Evolutionary conservation across 2,888 invertebrate genomes (phyloP).

Genomic region (Halocaridina rubra): DNA sequence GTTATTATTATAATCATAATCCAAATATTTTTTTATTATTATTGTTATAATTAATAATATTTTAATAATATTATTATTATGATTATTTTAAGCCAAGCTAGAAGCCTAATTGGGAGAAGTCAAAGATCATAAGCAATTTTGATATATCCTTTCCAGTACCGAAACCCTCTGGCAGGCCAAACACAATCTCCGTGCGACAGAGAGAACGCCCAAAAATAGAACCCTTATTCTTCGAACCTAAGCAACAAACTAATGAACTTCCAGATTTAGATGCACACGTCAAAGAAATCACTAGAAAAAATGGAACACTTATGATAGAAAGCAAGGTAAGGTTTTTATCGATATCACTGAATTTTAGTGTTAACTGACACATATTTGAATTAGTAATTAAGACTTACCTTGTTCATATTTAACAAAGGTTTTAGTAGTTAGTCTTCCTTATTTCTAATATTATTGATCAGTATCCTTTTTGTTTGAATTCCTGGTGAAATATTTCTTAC

Average conservation of each 20-base stretch:
- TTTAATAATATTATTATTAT: neutral
- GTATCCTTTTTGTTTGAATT: too few species aligned
- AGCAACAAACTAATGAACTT: slow-evolving; percentile 54
- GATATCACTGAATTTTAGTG: too few species aligned
- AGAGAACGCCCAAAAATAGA: slow-evolving; percentile 57
- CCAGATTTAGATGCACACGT: slow-evolving; percentile 62
- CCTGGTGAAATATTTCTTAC: too few species aligned
- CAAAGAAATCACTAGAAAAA: slow-evolving; percentile 90
- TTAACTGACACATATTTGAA: too few species aligned
- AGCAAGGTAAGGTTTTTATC: slow-evolving; percentile 75
- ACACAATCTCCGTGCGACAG: slow-evolving; percentile 59
- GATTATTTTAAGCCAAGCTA: neutral
- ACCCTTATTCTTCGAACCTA: slow-evolving; percentile 52
- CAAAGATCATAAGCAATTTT: too few species aligned
- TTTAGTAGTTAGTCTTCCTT: neutral
- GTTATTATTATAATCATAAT: too few species aligned
- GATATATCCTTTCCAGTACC: too few species aligned
- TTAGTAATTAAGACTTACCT: too few species aligned
- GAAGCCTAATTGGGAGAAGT: too few species aligned
- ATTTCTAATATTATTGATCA: neutral
- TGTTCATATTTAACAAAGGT: too few species aligned
- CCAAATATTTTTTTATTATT: too few species aligned
- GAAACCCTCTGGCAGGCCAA: slow-evolving; percentile 44
- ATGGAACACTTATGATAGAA: slow-evolving; percentile 87
- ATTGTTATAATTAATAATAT: too few species aligned